Conservation (phyloP, 2,113 vertebrate species). For the Neotoma lepida region DNA sequence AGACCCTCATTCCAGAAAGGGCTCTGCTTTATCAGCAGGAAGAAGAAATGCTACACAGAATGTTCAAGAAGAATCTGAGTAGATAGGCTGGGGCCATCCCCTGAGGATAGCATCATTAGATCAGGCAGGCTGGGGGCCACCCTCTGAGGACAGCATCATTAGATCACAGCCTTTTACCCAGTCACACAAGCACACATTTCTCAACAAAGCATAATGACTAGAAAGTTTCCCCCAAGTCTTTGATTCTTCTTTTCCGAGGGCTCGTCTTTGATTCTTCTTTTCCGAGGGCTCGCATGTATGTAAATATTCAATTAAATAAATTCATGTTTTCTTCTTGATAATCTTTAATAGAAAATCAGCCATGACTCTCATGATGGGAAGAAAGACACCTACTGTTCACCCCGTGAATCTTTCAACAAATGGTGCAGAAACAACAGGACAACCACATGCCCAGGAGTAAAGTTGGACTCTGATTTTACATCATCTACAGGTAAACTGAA, state of each 20-base stretch:
- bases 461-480: neutral
- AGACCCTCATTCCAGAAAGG: neutral
- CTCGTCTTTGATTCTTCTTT: neutral
- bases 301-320: neutral
- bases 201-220: neutral
- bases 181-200: neutral
- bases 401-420: neutral
- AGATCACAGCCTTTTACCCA: neutral
- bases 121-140: neutral
- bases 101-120: neutral
- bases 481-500: neutral
- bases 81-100: neutral
- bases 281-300: neutral
- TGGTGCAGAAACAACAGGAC: neutral
- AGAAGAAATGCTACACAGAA: neutral
- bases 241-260: neutral
- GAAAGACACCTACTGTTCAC: neutral
- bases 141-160: neutral
- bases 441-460: neutral
- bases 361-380: neutral
- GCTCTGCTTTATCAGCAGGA: neutral
- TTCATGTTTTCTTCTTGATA: neutral
- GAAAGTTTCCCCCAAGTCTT: neutral
- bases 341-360: neutral
- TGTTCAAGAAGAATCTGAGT: neutral